Conservation (phyloP, 1,140 invertebrate genomes). For the Rhyzopertha dominica region DNA sequence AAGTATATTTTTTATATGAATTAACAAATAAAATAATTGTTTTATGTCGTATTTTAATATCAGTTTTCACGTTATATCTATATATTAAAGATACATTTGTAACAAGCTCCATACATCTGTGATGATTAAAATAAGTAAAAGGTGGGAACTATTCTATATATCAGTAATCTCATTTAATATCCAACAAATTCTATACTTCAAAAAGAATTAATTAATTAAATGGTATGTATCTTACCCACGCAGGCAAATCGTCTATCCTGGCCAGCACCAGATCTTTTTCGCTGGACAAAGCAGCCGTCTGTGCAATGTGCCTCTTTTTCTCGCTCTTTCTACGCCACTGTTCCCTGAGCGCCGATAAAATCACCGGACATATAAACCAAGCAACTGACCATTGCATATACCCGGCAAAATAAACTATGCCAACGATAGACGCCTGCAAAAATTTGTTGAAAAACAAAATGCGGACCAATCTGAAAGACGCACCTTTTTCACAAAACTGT, state of each 20-base stretch:
- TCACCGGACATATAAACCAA: constrained; percentile 80
- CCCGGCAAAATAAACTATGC: constrained; percentile 73
- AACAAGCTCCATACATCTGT: background rate
- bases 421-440: constrained; percentile 52
- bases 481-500: constrained; percentile 48
- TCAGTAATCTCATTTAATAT: too few relatives aligned
- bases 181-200: too few relatives aligned
- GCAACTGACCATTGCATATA: constrained; percentile 81
- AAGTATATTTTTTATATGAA: too few relatives aligned
- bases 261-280: constrained; percentile 85
- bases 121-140: background rate
- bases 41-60: too few relatives aligned
- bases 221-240: constrained; percentile 75
- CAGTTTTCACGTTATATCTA: too few relatives aligned
- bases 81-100: background rate
- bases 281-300: constrained; percentile 68
- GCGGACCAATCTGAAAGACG: too few relatives aligned
- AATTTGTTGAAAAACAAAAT: background rate
- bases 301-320: constrained; percentile 70
- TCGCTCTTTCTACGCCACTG: constrained; percentile 72
- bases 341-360: constrained; percentile 72
- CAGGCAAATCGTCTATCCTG: constrained; percentile 80
- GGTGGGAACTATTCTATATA: too few relatives aligned
- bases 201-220: too few relatives aligned
- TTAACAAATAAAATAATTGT: too few relatives aligned